phyloP scores from a whole-genome alignment of 2,888 invertebrate species.

The Crematogaster levior region DNA sequence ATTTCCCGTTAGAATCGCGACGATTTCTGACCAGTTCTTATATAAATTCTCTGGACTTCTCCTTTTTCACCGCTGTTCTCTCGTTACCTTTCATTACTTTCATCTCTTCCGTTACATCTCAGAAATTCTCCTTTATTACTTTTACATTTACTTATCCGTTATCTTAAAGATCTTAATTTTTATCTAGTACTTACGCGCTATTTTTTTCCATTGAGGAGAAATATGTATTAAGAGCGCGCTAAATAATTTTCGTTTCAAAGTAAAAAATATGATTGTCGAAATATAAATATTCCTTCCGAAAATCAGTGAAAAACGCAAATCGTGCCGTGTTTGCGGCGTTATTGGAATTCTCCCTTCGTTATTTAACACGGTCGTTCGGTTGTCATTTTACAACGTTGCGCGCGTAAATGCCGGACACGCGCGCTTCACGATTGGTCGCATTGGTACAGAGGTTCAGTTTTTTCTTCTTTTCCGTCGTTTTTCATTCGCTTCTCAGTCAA shows the following conservation, averaged over 20 bases:
- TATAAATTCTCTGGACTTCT: not conserved
- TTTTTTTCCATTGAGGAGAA: not conserved
- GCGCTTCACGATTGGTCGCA: slow-evolving; percentile 29
- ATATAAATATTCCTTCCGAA: not conserved
- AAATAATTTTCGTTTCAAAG: not conserved
- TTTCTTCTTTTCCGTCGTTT: not conserved
- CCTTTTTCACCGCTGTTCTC: not conserved
- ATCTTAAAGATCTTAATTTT: not conserved
- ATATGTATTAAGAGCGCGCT: not conserved
- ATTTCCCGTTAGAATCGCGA: slow-evolving; percentile 74
- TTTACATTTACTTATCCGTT: not conserved
- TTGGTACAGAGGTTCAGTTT: not conserved
- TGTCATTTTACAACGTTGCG: slow-evolving; percentile 40
- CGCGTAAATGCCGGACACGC: slow-evolving; percentile 31
- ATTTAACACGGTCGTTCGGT: slow-evolving; percentile 42
- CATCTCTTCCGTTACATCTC: not conserved
- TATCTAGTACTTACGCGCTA: not conserved
- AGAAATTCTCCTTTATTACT: not conserved
- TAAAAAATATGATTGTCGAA: not conserved
- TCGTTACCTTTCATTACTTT: not conserved
- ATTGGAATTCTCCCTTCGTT: slow-evolving; percentile 28
- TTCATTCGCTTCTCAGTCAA: slow-evolving; percentile 23
- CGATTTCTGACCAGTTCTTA: slow-evolving; percentile 31
- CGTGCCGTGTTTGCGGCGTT: slow-evolving; percentile 36
- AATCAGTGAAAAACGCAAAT: slow-evolving; percentile 39